phyloP scores from a whole-genome alignment of 2,113 vertebrate species.

The Aleadryas rufinucha region DNA sequence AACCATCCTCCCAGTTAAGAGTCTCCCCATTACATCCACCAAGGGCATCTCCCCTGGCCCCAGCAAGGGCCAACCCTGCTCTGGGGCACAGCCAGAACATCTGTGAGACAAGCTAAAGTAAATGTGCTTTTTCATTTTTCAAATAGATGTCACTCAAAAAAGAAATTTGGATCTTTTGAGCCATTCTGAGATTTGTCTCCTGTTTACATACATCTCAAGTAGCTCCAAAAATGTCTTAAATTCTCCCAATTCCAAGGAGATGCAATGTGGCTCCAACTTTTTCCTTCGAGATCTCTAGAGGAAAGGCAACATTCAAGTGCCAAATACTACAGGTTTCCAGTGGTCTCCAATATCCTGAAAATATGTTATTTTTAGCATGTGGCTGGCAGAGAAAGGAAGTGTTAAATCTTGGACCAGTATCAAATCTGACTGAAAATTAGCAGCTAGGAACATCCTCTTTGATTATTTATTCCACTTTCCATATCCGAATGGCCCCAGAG shows the following conservation, averaged over 20 bases:
- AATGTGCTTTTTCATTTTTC: neutral
- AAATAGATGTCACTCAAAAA: neutral
- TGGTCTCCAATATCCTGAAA: slow-evolving; percentile 53
- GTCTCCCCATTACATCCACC: too few relatives aligned
- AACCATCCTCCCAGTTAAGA: neutral
- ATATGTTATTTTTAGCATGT: slow-evolving; percentile 55
- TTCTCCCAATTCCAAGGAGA: neutral
- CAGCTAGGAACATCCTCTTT: slow-evolving; percentile 57
- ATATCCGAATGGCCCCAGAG: slow-evolving; percentile 32
- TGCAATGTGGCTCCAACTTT: fast-evolving
- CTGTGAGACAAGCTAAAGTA: neutral
- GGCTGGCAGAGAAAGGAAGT: slow-evolving; percentile 55
- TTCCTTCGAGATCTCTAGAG: neutral
- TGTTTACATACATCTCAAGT: neutral
- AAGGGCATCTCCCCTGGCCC: neutral
- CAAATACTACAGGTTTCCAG: slow-evolving; percentile 46
- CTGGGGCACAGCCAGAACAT: neutral
- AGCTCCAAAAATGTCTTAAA: neutral
- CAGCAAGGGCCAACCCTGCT: neutral
- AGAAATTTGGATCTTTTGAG: neutral
- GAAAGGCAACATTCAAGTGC: neutral
- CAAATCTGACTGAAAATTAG: slow-evolving; percentile 59
- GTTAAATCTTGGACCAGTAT: slow-evolving; percentile 51
- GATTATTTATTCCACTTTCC: slow-evolving; percentile 53
- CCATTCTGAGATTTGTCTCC: neutral